Percentiles rank a stretch among this genome's conserved stretches.
Evolutionary conservation across 2,797 vertebrate genomes (phyloP).

Genomic region (Mionectes olivaceus): DNA sequence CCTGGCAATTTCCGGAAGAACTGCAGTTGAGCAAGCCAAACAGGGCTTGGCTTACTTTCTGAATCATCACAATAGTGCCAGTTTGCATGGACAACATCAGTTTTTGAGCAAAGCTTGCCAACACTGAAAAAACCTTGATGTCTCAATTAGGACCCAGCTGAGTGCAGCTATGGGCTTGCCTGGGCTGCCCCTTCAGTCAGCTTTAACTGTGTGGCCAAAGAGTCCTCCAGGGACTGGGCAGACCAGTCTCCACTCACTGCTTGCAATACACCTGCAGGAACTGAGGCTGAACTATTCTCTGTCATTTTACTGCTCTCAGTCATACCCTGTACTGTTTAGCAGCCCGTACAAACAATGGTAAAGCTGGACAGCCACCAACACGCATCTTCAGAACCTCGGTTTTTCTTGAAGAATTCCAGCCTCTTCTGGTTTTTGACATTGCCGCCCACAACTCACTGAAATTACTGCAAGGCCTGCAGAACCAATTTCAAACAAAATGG

Average conservation of each 20-base stretch:
- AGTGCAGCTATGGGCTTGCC: neutral
- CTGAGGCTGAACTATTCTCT: neutral
- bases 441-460: neutral
- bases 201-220: neutral
- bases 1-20: neutral
- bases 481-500: neutral
- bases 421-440: neutral
- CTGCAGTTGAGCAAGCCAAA: constrained; percentile 18
- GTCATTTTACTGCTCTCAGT: neutral
- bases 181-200: neutral
- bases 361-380: neutral
- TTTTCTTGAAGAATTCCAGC: neutral
- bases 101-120: constrained; percentile 19
- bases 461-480: neutral
- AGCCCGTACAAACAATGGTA: neutral
- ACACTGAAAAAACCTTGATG: neutral
- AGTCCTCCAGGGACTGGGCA: neutral
- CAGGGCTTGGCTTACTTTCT: neutral
- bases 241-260: neutral
- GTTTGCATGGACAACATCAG: neutral
- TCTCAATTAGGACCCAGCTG: neutral
- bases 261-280: neutral
- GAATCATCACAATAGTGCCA: constrained; percentile 8
- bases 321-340: neutral
- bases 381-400: neutral